A percentile compares a stretch with the other conserved stretches of the same genome.
Evolutionary conservation across 37 sponge, comb jelly and placozoan genomes (phyloP).

Genomic region (Eunapius fragilis): DNA sequence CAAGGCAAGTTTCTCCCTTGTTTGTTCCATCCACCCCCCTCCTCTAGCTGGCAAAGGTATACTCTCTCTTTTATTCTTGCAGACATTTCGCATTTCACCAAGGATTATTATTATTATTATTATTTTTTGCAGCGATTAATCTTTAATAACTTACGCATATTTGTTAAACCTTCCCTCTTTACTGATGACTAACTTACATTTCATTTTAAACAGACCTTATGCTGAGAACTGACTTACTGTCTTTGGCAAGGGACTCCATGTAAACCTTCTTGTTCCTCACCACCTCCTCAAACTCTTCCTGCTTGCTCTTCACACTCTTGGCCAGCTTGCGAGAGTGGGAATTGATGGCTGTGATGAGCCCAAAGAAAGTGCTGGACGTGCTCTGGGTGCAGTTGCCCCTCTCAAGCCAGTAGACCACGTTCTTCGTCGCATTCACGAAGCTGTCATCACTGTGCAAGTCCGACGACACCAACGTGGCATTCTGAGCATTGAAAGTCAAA

Average conservation of each 20-base stretch:
- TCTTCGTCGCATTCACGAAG: slow-evolving; percentile 51
- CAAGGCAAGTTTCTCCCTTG: too few relatives aligned
- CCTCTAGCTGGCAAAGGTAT: too few relatives aligned
- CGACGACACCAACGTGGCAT: slow-evolving; percentile 21
- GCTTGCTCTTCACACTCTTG: slow-evolving; percentile 49
- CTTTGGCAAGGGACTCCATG: slow-evolving; percentile 10
- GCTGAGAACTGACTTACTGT: slow-evolving; percentile 28
- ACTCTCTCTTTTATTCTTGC: too few relatives aligned
- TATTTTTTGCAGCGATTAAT: too few relatives aligned
- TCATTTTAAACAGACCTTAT: too few relatives aligned
- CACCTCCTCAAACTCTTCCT: slow-evolving; percentile 28
- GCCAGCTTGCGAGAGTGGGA: slow-evolving; percentile 29
- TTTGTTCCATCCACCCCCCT: too few relatives aligned
- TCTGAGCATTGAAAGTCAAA: slow-evolving; percentile 26
- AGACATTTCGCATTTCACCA: too few relatives aligned
- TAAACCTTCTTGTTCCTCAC: neutral
- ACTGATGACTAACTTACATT: neutral
- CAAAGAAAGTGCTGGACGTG: slow-evolving; percentile 56
- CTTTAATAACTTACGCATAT: neutral
- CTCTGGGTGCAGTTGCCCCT: slow-evolving; percentile 34
- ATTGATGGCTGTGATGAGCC: slow-evolving; percentile 55
- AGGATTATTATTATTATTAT: too few relatives aligned
- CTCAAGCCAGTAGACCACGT: slow-evolving; percentile 67
- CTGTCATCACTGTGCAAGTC: slow-evolving; percentile 53
- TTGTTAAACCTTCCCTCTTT: neutral